These are phyloP conservation scores for Rhynchopsitta pachyrhyncha DNA, from an alignment of 2,113 vertebrate genomes.

Conservation along the genomic window DNA sequence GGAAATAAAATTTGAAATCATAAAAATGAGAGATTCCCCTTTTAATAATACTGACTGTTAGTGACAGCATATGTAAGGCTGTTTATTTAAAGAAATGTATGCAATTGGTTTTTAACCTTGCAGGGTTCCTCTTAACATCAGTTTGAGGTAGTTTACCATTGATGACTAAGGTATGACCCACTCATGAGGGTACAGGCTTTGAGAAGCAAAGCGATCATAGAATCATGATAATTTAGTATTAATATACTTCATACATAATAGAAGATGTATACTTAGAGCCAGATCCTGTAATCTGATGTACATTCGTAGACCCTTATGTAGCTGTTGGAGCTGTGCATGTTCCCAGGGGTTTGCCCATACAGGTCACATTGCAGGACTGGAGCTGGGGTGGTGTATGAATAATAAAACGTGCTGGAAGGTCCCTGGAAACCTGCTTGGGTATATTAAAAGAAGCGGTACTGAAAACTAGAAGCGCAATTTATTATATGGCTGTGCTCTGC, in stretches of 20 bases:
- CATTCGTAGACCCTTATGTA: neutral
- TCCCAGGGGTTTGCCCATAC: neutral
- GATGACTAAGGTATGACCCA: neutral
- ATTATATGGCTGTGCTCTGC: slow-evolving; percentile 7
- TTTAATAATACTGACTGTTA: neutral
- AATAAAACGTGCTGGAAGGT: slow-evolving; percentile 8
- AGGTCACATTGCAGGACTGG: neutral
- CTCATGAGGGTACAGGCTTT: neutral
- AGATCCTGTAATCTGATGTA: neutral
- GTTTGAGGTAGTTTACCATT: neutral
- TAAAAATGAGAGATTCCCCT: neutral
- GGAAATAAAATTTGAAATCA: neutral
- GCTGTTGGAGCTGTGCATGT: neutral
- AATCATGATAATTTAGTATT: neutral
- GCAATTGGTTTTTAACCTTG: neutral
- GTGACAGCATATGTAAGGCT: neutral
- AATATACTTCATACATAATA: neutral
- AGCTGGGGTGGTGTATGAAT: neutral
- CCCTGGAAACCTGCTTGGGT: neutral
- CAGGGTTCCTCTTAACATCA: neutral
- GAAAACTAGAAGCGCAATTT: slow-evolving; percentile 20
- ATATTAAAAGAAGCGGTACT: slow-evolving; percentile 10
- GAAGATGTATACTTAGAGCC: neutral
- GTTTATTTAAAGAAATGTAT: neutral
- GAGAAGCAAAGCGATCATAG: neutral